A percentile compares a stretch with the other conserved stretches of the same genome.
phyloP scores from a whole-genome alignment of 2,888 invertebrate species.

The Ectobius pallidus region DNA sequence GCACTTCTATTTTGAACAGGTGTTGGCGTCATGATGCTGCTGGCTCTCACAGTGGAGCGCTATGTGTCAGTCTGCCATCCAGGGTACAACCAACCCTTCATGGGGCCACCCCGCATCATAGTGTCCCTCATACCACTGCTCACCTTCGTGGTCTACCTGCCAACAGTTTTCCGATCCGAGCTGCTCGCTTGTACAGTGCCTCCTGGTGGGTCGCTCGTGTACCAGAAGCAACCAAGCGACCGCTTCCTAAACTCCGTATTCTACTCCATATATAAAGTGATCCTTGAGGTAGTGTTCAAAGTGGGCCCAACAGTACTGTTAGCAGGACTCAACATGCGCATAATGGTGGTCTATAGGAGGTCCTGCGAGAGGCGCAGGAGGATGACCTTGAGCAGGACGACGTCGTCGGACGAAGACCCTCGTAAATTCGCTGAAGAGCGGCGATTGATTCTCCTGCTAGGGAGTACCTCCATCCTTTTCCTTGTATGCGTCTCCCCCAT shows the following conservation, averaged over 20 bases:
- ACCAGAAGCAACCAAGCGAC: slow-evolving; percentile 62
- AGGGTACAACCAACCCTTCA: slow-evolving; percentile 67
- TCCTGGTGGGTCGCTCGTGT: slow-evolving; percentile 61
- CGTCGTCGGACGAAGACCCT: slow-evolving; percentile 63
- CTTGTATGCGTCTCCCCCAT: slow-evolving; percentile 72
- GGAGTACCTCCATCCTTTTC: slow-evolving; percentile 70
- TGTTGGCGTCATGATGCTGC: slow-evolving; percentile 77
- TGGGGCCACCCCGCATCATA: slow-evolving; percentile 67
- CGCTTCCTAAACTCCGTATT: slow-evolving; percentile 59
- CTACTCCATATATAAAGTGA: slow-evolving; percentile 55
- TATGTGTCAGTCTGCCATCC: slow-evolving; percentile 79
- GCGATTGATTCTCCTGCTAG: slow-evolving; percentile 66
- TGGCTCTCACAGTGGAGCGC: slow-evolving; percentile 74
- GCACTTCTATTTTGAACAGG: slow-evolving; percentile 58
- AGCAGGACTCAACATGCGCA: slow-evolving; percentile 68
- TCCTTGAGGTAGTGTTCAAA: slow-evolving; percentile 69
- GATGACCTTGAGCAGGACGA: slow-evolving; percentile 66
- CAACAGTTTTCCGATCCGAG: slow-evolving; percentile 68
- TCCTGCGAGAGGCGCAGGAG: slow-evolving; percentile 68
- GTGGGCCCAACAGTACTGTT: slow-evolving; percentile 70
- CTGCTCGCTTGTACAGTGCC: slow-evolving; percentile 61
- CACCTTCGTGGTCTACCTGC: slow-evolving; percentile 71
- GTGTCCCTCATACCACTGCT: slow-evolving; percentile 68
- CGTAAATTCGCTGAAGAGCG: slow-evolving; percentile 72
- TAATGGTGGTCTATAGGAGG: slow-evolving; percentile 68